A percentile compares a stretch with the other conserved stretches of the same genome.
Evolutionary conservation across 2,113 vertebrate species (phyloP).

Genomic region (Lanius ludovicianus): DNA sequence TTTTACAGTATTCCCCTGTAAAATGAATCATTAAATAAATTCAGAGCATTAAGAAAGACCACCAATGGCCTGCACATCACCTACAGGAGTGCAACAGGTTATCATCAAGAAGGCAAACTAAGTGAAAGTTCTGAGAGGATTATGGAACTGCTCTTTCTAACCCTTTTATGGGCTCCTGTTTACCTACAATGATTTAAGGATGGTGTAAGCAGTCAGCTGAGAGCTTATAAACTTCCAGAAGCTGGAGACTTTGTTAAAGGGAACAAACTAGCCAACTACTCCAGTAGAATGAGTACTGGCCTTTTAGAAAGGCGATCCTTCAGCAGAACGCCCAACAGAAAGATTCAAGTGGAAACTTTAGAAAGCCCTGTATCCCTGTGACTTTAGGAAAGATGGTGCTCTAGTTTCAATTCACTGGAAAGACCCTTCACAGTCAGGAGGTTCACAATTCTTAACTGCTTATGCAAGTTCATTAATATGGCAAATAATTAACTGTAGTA

Average conservation of each 20-base stretch:
- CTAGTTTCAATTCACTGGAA: neutral
- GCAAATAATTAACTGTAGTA: neutral
- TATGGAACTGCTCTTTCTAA: neutral
- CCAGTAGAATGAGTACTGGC: neutral
- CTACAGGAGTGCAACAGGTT: accelerated
- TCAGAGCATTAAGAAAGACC: neutral
- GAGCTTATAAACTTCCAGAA: neutral
- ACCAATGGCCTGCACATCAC: neutral
- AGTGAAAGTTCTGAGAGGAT: neutral
- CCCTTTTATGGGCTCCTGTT: neutral
- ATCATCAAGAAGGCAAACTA: neutral
- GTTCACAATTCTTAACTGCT: neutral
- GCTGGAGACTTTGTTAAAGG: neutral
- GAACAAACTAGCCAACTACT: neutral
- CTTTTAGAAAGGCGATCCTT: neutral
- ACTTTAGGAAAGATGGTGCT: neutral
- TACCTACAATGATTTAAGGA: neutral
- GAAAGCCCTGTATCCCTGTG: neutral
- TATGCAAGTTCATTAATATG: neutral
- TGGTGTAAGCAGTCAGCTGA: neutral
- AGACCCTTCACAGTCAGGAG: neutral
- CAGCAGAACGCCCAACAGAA: neutral
- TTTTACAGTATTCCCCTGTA: neutral
- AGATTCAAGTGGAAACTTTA: neutral
- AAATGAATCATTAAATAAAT: neutral